phyloP scores from a whole-genome alignment of 1,140 invertebrate species.

The Pseudachorutes palmiensis region DNA sequence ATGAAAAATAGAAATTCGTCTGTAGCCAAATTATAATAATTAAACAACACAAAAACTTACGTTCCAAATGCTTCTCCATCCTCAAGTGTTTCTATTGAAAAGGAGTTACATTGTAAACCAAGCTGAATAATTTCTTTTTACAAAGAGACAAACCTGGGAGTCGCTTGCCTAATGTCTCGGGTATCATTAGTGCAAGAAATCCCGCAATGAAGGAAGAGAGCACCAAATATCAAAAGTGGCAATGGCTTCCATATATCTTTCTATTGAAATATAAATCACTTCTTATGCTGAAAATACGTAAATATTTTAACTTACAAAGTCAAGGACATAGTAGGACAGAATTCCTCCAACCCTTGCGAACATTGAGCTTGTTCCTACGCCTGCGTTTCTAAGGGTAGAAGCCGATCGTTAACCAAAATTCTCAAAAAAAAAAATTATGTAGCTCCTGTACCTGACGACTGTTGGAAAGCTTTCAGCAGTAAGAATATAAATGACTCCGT shows the following conservation, averaged over 20 bases:
- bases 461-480: constrained; percentile 78
- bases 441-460: constrained; percentile 59
- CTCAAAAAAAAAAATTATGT: background rate
- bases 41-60: constrained; percentile 40
- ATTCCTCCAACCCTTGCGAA: constrained; percentile 68
- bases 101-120: too few species aligned
- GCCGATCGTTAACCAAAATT: too few species aligned
- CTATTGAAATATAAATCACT: constrained; percentile 44
- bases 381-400: constrained; percentile 26
- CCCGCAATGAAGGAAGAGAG: constrained; percentile 56
- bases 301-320: constrained; percentile 45
- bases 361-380: constrained; percentile 54
- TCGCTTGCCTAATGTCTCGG: constrained; percentile 65
- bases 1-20: too few species aligned
- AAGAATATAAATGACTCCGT: constrained; percentile 69
- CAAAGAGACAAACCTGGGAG: too few species aligned
- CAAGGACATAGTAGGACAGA: constrained; percentile 61
- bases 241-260: constrained; percentile 54
- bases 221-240: constrained; percentile 64
- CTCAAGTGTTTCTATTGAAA: constrained; percentile 64
- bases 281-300: background rate
- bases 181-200: constrained; percentile 57
- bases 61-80: constrained; percentile 63
- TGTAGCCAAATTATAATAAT: too few species aligned
- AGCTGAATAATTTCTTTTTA: too few species aligned